These are phyloP conservation scores for Pristis pectinata DNA, from an alignment of 2,797 vertebrate genomes.

Conservation along the genomic window DNA sequence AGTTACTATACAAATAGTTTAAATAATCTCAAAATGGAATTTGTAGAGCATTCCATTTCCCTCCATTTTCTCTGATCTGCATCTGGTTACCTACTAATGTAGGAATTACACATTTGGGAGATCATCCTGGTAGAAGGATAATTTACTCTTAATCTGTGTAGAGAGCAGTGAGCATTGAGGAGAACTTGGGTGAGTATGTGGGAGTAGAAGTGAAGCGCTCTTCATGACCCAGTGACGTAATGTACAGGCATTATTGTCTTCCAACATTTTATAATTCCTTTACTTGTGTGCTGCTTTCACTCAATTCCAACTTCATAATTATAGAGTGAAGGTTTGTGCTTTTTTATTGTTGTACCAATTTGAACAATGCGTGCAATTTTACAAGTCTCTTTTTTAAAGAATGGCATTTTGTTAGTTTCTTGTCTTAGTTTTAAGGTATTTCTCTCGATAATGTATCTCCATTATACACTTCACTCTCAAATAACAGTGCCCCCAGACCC, in stretches of 20 bases:
- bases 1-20: neutral
- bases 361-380: neutral
- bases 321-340: neutral
- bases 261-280: neutral
- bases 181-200: neutral
- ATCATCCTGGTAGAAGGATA: neutral
- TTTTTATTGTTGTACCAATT: neutral
- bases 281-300: neutral
- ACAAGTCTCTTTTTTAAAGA: neutral
- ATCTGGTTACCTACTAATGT: neutral
- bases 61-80: neutral
- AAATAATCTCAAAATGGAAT: neutral
- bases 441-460: neutral
- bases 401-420: neutral
- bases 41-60: neutral
- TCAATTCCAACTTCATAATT: neutral
- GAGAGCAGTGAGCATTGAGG: neutral
- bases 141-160: neutral
- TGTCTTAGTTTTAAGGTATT: neutral
- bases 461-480: neutral
- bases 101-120: neutral
- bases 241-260: neutral
- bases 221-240: slow-evolving; percentile 5
- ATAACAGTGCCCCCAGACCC: neutral
- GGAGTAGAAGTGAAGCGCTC: neutral